Percentiles rank a stretch among this genome's conserved stretches.
These are phyloP conservation scores for Nemotelus nigrinus DNA, from an alignment of 2,888 invertebrate genomes.

Conservation along the genomic window DNA sequence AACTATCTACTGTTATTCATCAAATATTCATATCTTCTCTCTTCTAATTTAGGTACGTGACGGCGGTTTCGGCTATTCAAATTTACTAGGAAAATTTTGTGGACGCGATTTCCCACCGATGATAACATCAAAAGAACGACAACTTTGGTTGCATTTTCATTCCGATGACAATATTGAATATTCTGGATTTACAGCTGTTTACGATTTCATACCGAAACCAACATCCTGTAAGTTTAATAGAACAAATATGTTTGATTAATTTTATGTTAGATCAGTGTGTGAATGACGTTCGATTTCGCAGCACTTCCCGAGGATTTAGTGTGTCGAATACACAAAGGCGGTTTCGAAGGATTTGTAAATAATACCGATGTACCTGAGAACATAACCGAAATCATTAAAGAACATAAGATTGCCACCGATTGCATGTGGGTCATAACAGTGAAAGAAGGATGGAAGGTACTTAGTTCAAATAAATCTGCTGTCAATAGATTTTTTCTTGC, in stretches of 20 bases:
- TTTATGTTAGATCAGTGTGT: not conserved
- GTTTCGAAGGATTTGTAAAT: conserved; percentile 69
- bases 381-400: conserved; percentile 66
- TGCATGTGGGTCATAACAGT: conserved; percentile 81
- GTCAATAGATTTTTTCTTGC: too few species aligned
- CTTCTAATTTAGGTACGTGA: conserved; percentile 71
- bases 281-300: conserved; percentile 24
- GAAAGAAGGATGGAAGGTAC: conserved; percentile 72
- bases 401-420: conserved; percentile 72
- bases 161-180: conserved; percentile 85
- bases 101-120: conserved; percentile 77
- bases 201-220: conserved; percentile 72
- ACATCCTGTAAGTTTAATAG: conserved; percentile 49
- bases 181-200: conserved; percentile 81
- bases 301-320: conserved; percentile 63
- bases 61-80: conserved; percentile 81
- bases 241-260: not conserved
- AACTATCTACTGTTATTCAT: not conserved
- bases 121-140: conserved; percentile 76
- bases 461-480: conserved; percentile 47
- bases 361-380: conserved; percentile 69
- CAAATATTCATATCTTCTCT: not conserved
- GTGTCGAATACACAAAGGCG: conserved; percentile 69
- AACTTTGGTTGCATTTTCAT: conserved; percentile 81
- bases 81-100: conserved; percentile 74